A percentile compares a stretch with the other conserved stretches of the same genome.
phyloP scores from a whole-genome alignment of 2,797 vertebrate species.

The Sebastes wilsoni region DNA sequence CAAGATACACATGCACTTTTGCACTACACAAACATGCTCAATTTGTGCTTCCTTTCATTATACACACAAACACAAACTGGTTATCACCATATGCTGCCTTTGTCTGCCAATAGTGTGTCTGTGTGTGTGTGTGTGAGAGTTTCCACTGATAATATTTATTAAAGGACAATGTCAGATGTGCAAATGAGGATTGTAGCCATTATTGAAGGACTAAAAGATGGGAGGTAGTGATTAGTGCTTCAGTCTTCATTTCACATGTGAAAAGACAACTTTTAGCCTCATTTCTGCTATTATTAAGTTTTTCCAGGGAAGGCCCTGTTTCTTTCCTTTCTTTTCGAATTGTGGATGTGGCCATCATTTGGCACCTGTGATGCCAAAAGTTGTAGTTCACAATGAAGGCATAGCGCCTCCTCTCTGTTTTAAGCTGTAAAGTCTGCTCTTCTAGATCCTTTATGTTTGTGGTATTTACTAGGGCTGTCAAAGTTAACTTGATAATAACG shows the following conservation, averaged over 20 bases:
- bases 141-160: conserved; percentile 49
- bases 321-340: background rate
- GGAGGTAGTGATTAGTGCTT: background rate
- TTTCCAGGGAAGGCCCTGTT: background rate
- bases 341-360: background rate
- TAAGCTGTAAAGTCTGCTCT: background rate
- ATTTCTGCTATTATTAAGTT: background rate
- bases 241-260: background rate
- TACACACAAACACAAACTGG: conserved; percentile 73
- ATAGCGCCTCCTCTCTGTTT: background rate
- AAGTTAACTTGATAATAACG: too few relatives aligned
- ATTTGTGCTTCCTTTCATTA: conserved; percentile 70
- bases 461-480: background rate
- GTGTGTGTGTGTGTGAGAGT: conserved; percentile 18
- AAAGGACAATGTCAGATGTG: conserved; percentile 58
- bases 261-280: background rate
- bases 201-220: background rate
- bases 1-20: conserved; percentile 68
- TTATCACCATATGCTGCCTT: conserved; percentile 78
- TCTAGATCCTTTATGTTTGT: background rate
- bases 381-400: too few relatives aligned
- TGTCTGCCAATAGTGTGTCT: conserved; percentile 69
- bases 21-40: conserved; percentile 63
- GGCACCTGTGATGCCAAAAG: too few relatives aligned
- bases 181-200: conserved; percentile 46